Base-by-base conservation (phyloP, 1,140 invertebrate species). In the Drosophila orosa region DNA sequence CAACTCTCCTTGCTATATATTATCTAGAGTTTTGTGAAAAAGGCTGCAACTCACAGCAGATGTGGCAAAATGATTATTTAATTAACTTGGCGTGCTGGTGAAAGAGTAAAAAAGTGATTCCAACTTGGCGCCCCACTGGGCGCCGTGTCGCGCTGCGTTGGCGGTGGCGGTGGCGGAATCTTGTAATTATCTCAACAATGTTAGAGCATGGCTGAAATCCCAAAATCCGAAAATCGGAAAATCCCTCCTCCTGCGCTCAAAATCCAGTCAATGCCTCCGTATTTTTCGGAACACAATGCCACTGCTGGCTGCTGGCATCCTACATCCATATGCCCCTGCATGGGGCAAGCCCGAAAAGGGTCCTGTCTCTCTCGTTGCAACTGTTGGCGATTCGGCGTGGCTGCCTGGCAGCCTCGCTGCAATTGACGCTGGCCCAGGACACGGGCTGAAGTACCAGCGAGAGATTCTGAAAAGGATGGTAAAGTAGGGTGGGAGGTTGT, bases 141-240 rank as follows among this genome's bases (percentile, higher is more conserved):
- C 12, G 22, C n/a, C 31, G 19, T 48, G 37, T 35, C 35, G 22
- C 31, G 44, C 37, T 1, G 24, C 42, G 42, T 24, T 45, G 44
- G 22, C 24, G 52, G 37, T 45, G 44, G 22, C 24, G 52, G 37
- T 54, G 59, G 65, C 19, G 44, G 65, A 68, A 71, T 73, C 69
- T 73, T 76, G 73, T 76, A 76, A 76, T 76, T 74, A 76, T 76
- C 71, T 76, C 66, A 54, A 73, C 69, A 73, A 73, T 73, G 69
- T 61, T 60, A 4, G 45, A 17, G 62, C 62, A 29, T 22, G 57
- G 31, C 25, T 57, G 27, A 22, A 42, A 40, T 62, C 35, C 13
- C 24, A 39, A 56, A 71, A 56, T 15, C 58, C 35, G 37, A n/a
- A 56, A 35, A 42, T 48, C 37, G 9, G 29, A 10, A 45, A 45